Evolutionary conservation across 2,113 vertebrate genomes (phyloP).

Genomic region (Lampris incognitus): DNA sequence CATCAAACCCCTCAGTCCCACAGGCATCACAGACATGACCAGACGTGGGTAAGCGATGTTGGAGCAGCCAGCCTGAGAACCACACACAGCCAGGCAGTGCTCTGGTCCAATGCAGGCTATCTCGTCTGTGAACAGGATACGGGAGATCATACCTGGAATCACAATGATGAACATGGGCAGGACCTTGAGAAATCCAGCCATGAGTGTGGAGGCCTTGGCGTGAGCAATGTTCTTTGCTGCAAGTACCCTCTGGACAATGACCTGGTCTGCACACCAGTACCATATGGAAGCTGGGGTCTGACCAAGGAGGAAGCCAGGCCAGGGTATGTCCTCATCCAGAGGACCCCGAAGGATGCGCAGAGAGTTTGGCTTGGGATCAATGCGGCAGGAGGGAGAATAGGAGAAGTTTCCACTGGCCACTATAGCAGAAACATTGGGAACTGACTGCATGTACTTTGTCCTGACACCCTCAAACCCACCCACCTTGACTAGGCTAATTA

Average conservation of each 20-base stretch:
- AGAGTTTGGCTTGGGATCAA: constrained; percentile 89
- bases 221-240: constrained; percentile 96
- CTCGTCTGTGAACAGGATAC: constrained; percentile 92
- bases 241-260: constrained; percentile 96
- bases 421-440: constrained; percentile 92
- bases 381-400: constrained; percentile 89
- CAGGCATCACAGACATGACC: constrained; percentile 95
- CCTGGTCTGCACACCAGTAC: constrained; percentile 99
- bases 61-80: constrained; percentile 95
- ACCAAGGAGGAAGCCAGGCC: constrained; percentile 96
- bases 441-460: constrained; percentile 93
- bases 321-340: constrained; percentile 95
- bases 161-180: constrained; percentile 99
- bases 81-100: constrained; percentile 96
- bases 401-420: constrained; percentile 88
- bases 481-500: constrained; percentile 90
- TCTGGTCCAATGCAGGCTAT: constrained; percentile 96
- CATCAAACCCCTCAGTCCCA: constrained; percentile 96
- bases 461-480: constrained; percentile 95
- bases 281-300: constrained; percentile 98
- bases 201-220: constrained; percentile 94
- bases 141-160: constrained; percentile 97
- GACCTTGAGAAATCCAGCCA: constrained; percentile 96
- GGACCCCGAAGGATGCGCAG: constrained; percentile 91
- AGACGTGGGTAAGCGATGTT: constrained; percentile 97